Percentiles rank a stretch among this genome's conserved stretches.
Conservation (phyloP, 2,113 vertebrate species). For the Rostratula benghalensis region DNA sequence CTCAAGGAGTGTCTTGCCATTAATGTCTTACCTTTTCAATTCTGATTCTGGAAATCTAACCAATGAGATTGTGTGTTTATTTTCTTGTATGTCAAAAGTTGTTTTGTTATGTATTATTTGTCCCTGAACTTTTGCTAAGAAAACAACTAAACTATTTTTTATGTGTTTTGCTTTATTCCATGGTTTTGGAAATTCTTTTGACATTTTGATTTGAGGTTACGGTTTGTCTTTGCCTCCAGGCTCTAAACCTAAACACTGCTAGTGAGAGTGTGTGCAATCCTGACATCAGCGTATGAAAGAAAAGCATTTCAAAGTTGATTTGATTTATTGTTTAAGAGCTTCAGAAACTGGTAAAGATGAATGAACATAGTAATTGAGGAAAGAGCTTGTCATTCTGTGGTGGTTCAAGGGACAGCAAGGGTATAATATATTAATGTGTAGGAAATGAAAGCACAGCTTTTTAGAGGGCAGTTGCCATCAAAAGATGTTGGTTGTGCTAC, state of each 20-base stretch:
- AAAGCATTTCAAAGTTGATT: background rate
- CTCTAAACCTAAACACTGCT: background rate
- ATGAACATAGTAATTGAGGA: conserved; percentile 20
- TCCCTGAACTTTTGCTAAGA: background rate
- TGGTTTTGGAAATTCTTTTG: background rate
- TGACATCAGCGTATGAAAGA: background rate
- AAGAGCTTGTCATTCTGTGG: background rate
- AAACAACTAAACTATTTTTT: background rate
- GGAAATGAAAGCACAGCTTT: background rate
- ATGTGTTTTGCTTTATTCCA: background rate
- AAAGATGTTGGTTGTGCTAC: background rate
- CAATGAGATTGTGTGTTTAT: background rate
- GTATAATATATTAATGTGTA: background rate
- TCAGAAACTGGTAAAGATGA: conserved; percentile 2
- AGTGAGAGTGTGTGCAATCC: background rate
- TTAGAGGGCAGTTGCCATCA: background rate
- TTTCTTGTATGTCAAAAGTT: background rate
- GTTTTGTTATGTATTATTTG: background rate
- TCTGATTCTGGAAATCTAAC: background rate
- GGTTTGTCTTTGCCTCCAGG: background rate
- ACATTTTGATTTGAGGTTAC: background rate
- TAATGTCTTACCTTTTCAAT: background rate
- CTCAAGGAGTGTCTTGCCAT: background rate
- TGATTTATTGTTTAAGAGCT: conserved; percentile 7
- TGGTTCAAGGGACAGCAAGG: background rate